phyloP scores from a whole-genome alignment of 2,797 vertebrate species.

The Pristis pectinata region DNA sequence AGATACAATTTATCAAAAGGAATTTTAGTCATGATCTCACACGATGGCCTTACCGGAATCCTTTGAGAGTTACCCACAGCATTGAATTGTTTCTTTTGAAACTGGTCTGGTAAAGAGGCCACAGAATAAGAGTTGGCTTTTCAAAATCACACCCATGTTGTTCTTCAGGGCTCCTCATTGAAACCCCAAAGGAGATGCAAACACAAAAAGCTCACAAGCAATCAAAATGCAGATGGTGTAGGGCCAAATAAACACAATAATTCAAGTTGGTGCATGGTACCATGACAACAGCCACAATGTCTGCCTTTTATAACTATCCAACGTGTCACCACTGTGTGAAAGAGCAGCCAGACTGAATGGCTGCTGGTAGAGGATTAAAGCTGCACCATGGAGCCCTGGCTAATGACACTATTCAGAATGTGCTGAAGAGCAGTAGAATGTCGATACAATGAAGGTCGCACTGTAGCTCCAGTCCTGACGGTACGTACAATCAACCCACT shows the following conservation, averaged over 20 bases:
- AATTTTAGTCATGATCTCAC: neutral
- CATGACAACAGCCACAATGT: slow-evolving; percentile 30
- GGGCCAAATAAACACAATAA: neutral
- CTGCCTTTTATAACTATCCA: neutral
- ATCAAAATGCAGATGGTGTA: slow-evolving; percentile 10
- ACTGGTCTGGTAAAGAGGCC: neutral
- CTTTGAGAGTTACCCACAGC: neutral
- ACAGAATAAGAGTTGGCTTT: neutral
- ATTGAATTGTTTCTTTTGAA: neutral
- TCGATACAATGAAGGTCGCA: neutral
- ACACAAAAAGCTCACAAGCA: neutral
- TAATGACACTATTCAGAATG: neutral
- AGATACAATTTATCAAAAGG: too few relatives aligned
- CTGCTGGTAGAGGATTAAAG: neutral
- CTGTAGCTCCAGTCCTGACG: neutral
- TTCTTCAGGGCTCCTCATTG: neutral
- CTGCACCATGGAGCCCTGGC: neutral
- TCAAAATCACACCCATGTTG: neutral
- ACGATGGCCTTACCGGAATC: too few relatives aligned
- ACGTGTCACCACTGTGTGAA: slow-evolving; percentile 9
- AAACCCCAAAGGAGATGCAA: neutral
- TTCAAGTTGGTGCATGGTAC: slow-evolving; percentile 6
- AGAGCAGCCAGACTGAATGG: neutral
- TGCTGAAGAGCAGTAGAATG: neutral
- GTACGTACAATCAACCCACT: neutral